These are phyloP conservation scores for Platanista minor DNA, from an alignment of 2,113 vertebrate genomes.

Conservation along the genomic window DNA sequence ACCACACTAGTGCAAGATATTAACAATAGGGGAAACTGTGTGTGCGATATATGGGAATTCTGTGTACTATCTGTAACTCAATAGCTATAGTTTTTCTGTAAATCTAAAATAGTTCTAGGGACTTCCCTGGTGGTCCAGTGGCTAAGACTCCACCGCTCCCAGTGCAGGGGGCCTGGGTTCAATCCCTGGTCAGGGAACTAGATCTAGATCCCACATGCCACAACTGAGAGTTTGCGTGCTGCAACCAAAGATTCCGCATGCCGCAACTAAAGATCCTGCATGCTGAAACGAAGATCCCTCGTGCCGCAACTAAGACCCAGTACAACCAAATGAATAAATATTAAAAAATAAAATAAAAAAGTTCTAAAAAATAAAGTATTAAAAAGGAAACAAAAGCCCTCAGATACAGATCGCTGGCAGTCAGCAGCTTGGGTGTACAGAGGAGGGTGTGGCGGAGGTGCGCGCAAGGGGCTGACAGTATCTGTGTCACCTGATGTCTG, in stretches of 20 bases:
- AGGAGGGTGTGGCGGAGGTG: neutral
- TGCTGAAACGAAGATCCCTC: no score
- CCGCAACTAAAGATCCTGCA: no score
- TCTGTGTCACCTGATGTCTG: neutral
- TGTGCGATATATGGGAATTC: neutral
- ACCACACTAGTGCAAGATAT: neutral
- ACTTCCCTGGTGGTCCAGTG: no score
- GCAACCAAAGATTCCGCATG: no score
- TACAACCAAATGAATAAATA: no score
- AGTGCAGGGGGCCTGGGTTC: no score
- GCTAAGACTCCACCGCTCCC: no score
- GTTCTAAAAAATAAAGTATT: neutral
- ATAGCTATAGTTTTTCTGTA: neutral
- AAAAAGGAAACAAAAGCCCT: neutral
- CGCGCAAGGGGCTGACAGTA: no score
- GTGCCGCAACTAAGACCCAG: no score
- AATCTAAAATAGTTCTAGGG: neutral
- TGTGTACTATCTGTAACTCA: neutral
- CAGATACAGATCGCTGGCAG: neutral
- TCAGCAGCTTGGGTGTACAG: neutral
- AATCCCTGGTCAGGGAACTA: no score
- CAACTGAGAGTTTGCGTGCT: no score
- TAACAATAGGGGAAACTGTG: neutral
- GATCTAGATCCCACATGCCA: no score
- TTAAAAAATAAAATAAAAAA: neutral